Percentiles rank a stretch among this genome's conserved stretches.
phyloP scores from a whole-genome alignment of 2,113 vertebrate genomes.

The Protomyctophum bolini region DNA sequence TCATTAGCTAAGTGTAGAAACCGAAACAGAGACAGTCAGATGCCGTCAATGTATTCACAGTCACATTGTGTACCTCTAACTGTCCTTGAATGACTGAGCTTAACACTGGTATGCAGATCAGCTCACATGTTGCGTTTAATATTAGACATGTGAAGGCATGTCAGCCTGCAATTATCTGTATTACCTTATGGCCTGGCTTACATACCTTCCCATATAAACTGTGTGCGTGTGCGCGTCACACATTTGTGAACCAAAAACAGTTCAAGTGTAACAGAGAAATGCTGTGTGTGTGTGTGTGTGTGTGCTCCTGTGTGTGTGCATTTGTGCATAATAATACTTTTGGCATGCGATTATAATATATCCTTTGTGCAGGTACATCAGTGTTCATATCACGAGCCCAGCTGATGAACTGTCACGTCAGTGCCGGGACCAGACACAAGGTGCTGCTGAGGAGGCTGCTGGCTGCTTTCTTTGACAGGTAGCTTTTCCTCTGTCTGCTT shows the following conservation, averaged over 20 bases:
- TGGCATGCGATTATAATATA: neutral
- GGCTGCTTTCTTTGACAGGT: conserved; percentile 96
- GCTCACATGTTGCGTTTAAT: conserved; percentile 42
- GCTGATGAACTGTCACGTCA: conserved; percentile 98
- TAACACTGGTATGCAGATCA: conserved; percentile 31
- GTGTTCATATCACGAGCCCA: conserved; percentile 95
- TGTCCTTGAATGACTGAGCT: conserved; percentile 44
- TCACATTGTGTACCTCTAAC: conserved; percentile 5
- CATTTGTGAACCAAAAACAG: neutral
- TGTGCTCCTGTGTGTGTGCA: neutral
- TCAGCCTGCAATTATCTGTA: conserved; percentile 32
- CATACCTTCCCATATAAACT: conserved; percentile 11
- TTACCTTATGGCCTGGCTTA: conserved; percentile 14
- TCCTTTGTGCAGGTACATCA: conserved; percentile 83
- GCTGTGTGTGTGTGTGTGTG: neutral
- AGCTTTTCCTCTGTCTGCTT: conserved; percentile 30
- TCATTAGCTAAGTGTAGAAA: neutral
- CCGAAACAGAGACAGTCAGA: neutral
- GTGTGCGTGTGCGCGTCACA: conserved; percentile 8
- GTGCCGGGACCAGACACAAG: conserved; percentile 93
- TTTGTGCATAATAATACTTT: neutral
- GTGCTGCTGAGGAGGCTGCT: conserved; percentile 92
- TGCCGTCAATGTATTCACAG: conserved; percentile 9
- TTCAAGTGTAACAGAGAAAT: too few species aligned
- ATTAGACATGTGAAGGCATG: conserved; percentile 40